Conservation (phyloP, 2,113 vertebrate genomes). For the Monarcha castaneiventris region DNA sequence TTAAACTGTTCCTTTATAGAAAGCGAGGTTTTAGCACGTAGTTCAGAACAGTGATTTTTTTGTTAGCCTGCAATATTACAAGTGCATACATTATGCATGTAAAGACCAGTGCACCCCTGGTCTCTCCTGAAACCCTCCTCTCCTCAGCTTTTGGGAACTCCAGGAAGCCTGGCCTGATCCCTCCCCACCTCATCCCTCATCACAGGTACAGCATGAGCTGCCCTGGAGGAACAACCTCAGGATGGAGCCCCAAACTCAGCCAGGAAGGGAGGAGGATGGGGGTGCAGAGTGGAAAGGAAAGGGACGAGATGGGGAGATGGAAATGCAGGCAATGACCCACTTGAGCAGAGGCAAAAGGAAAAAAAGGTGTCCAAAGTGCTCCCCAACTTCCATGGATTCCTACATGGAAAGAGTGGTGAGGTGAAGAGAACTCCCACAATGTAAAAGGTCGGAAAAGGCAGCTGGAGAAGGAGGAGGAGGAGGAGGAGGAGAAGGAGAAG, state of each 20-base stretch:
- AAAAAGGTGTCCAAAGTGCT: not conserved
- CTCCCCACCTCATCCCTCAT: not conserved
- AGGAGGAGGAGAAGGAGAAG: not conserved
- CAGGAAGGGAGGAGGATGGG: not conserved
- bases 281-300: not conserved
- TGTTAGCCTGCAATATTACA: not conserved
- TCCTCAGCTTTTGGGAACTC: not conserved
- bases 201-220: fast-evolving
- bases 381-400: not conserved
- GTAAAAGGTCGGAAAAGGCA: not conserved
- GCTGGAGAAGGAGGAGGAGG: not conserved
- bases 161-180: not conserved
- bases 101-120: not conserved
- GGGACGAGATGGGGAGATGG: fast-evolving
- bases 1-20: not conserved
- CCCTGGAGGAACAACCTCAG: fast-evolving
- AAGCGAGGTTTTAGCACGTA: not conserved
- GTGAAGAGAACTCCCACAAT: too few species aligned
- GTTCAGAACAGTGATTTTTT: not conserved
- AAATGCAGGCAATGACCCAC: not conserved
- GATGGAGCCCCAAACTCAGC: fast-evolving
- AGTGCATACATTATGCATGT: not conserved
- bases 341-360: not conserved
- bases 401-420: not conserved
- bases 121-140: not conserved